These are phyloP conservation scores for Drosophila kepulauana DNA, from an alignment of 1,140 invertebrate genomes.

Conservation along the genomic window DNA sequence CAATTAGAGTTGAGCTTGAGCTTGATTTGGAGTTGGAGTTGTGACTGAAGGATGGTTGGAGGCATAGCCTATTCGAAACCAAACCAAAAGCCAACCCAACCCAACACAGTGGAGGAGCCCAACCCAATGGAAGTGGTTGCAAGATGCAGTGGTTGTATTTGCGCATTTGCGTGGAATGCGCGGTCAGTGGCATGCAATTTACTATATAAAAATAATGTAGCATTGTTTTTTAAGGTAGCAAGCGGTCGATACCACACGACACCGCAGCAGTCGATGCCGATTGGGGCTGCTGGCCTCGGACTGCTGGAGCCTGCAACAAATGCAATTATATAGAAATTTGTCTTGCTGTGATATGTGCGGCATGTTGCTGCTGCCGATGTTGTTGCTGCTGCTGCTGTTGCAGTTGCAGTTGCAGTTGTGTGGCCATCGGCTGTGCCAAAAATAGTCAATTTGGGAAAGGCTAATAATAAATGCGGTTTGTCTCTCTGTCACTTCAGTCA, in stretches of 20 bases:
- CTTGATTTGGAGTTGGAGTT: slow-evolving; percentile 25
- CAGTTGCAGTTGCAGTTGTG: slow-evolving; percentile 50
- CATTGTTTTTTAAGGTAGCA: slow-evolving; percentile 54
- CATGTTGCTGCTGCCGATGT: slow-evolving; percentile 67
- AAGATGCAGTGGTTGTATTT: background rate
- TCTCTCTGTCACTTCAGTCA: slow-evolving; percentile 40
- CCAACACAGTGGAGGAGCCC: slow-evolving; percentile 12
- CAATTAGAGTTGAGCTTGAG: slow-evolving; percentile 74
- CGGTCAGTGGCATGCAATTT: slow-evolving; percentile 79
- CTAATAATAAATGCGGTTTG: slow-evolving; percentile 76
- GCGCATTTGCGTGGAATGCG: slow-evolving; percentile 66
- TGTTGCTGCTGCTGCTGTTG: slow-evolving; percentile 11
- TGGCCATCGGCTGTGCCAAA: slow-evolving; percentile 77
- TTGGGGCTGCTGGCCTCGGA: slow-evolving; percentile 45
- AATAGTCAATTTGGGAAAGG: slow-evolving; percentile 82
- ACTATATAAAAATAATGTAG: slow-evolving; percentile 77
- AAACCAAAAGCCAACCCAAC: no score
- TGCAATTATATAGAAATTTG: slow-evolving; percentile 83
- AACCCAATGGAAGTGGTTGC: slow-evolving; percentile 6
- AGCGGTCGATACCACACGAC: background rate
- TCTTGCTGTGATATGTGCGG: slow-evolving; percentile 81
- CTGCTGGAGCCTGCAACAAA: slow-evolving; percentile 68
- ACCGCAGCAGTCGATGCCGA: background rate
- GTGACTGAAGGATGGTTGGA: background rate
- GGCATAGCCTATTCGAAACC: background rate